Percentiles rank a stretch among this genome's conserved stretches.
Evolutionary conservation across 2,797 vertebrate species (phyloP).

Genomic region (Naso thynnoides): DNA sequence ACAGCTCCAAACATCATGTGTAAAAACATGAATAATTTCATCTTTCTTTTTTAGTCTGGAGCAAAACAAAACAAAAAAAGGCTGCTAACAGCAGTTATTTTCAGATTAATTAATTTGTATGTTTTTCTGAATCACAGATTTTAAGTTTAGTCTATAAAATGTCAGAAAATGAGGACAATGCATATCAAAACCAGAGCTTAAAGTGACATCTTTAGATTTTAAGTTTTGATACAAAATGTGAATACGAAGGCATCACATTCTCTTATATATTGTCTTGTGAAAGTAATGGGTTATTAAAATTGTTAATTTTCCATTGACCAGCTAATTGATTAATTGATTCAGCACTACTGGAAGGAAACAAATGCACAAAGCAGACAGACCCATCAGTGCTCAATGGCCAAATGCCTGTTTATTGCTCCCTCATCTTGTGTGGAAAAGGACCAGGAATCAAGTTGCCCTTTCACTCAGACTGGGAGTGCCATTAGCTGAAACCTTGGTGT

Average conservation of each 20-base stretch:
- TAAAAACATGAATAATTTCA: not conserved
- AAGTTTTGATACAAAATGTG: not conserved
- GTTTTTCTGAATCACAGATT: not conserved
- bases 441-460: slow-evolving; percentile 82
- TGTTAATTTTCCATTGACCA: slow-evolving; percentile 20
- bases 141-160: slow-evolving; percentile 3
- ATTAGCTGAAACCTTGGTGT: slow-evolving; percentile 86
- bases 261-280: not conserved
- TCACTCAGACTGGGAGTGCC: slow-evolving; percentile 79
- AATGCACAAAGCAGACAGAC: slow-evolving; percentile 69
- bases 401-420: slow-evolving; percentile 73
- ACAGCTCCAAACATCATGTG: not conserved
- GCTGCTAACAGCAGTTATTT: not conserved
- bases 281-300: not conserved
- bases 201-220: not conserved
- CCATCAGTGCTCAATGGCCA: slow-evolving; percentile 62
- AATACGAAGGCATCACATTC: not conserved
- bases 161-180: not conserved
- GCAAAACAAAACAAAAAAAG: too few species aligned
- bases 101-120: not conserved
- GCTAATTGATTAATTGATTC: slow-evolving; percentile 51
- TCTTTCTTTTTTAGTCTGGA: not conserved
- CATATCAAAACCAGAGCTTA: not conserved
- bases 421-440: slow-evolving; percentile 63
- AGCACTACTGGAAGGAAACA: slow-evolving; percentile 41